Evolutionary conservation across 2,888 invertebrate genomes (phyloP).

Genomic region (Acleris laterana): DNA sequence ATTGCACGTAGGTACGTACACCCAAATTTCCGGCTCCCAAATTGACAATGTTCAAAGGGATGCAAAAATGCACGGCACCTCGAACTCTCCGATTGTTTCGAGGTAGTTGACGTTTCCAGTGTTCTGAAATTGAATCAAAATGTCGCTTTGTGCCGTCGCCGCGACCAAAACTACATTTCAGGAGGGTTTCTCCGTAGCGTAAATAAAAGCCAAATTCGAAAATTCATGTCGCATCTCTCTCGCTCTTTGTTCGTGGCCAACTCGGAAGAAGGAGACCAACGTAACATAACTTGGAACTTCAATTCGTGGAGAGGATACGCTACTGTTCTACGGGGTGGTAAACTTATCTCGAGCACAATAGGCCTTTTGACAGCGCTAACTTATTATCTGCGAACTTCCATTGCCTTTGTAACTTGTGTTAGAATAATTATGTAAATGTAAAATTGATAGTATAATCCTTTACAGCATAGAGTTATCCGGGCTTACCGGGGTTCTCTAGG

Average conservation of each 20-base stretch:
- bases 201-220: no score
- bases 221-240: no score
- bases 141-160: conserved; percentile 16
- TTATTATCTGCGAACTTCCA: conserved; percentile 42
- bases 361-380: conserved; percentile 38
- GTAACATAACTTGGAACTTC: no score
- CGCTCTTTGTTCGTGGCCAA: no score
- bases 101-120: conserved; percentile 34
- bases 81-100: conserved; percentile 20
- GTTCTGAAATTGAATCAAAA: conserved; percentile 19
- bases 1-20: conserved; percentile 10
- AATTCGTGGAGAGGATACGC: neutral
- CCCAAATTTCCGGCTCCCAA: conserved; percentile 18
- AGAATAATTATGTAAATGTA: conserved; percentile 48
- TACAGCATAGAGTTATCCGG: conserved; percentile 45
- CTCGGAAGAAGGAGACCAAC: no score
- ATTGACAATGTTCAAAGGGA: conserved; percentile 30
- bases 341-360: conserved; percentile 40
- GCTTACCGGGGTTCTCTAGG: conserved; percentile 47
- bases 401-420: conserved; percentile 39
- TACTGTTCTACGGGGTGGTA: conserved; percentile 31
- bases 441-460: conserved; percentile 45
- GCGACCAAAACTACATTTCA: conserved; percentile 24
- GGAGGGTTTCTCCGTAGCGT: no score
- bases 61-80: conserved; percentile 33